A percentile compares a stretch with the other conserved stretches of the same genome.
Evolutionary conservation across 1,140 invertebrate genomes (phyloP).

Genomic region (Drosophila dunni): DNA sequence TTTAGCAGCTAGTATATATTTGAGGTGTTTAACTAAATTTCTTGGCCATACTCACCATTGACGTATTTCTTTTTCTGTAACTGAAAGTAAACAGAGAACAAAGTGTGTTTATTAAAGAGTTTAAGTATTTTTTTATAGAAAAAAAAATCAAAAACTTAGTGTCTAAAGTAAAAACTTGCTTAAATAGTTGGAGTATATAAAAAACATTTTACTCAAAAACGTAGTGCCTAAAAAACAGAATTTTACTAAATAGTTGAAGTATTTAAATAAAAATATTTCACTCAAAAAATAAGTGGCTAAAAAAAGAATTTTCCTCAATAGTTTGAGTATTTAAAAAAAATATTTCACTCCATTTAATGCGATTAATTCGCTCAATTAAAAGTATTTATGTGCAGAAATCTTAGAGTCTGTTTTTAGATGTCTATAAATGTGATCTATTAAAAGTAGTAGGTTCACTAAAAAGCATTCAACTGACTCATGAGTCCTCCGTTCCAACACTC

Average conservation of each 20-base stretch:
- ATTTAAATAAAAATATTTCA: background rate
- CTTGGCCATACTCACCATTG: constrained; percentile 89
- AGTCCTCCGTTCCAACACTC: no score
- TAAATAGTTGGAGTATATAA: background rate
- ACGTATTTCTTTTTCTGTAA: constrained; percentile 94
- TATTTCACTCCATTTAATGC: background rate
- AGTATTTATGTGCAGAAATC: no score
- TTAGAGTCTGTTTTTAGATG: no score
- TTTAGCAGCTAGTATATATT: constrained; percentile 2
- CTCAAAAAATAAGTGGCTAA: background rate
- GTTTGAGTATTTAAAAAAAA: background rate
- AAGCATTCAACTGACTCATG: no score
- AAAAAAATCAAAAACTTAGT: no score
- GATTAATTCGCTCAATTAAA: no score
- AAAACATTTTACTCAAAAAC: no score
- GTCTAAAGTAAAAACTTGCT: background rate
- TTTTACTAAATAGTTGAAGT: constrained; percentile 35
- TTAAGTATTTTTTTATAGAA: constrained; percentile 2
- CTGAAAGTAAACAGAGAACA: constrained; percentile 85
- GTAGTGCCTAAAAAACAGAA: no score
- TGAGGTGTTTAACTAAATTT: background rate
- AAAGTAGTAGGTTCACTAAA: no score
- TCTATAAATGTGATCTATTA: no score
- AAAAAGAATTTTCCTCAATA: background rate
- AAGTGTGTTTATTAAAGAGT: constrained; percentile 30